Conservation (phyloP, 2,888 invertebrate genomes). For the Stenodema calcarata region DNA sequence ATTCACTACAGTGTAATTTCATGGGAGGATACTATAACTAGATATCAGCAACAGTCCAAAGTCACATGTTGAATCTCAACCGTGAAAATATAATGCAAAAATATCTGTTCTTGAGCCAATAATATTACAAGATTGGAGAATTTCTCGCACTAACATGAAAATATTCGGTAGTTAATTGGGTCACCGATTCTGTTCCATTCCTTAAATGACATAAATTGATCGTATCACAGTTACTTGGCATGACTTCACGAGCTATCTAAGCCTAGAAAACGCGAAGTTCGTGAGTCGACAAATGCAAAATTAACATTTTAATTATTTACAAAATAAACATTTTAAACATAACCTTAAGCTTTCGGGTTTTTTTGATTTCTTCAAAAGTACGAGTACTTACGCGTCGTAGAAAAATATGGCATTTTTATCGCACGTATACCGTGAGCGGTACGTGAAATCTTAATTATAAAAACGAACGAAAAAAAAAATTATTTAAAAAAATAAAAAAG, state of each 20-base stretch:
- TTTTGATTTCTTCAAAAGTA: neutral
- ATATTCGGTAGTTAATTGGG: neutral
- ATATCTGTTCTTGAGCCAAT: neutral
- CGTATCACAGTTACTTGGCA: conserved; percentile 8
- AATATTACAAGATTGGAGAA: neutral
- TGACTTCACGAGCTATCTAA: neutral
- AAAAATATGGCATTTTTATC: neutral
- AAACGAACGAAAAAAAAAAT: neutral
- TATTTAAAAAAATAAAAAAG: neutral
- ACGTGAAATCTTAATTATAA: neutral
- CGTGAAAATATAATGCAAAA: neutral
- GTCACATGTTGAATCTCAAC: neutral
- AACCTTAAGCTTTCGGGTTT: neutral
- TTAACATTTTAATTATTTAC: neutral
- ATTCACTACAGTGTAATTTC: neutral
- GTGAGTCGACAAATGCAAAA: neutral
- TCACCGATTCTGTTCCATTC: neutral
- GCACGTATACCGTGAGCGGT: neutral
- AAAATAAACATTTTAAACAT: neutral
- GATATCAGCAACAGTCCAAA: neutral
- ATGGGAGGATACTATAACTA: neutral
- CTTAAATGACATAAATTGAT: neutral
- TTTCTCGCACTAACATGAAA: neutral
- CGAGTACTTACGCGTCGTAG: neutral
- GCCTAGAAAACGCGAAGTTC: neutral